phyloP scores from a whole-genome alignment of 2,888 invertebrate genomes.

The Polydrusus cervinus region DNA sequence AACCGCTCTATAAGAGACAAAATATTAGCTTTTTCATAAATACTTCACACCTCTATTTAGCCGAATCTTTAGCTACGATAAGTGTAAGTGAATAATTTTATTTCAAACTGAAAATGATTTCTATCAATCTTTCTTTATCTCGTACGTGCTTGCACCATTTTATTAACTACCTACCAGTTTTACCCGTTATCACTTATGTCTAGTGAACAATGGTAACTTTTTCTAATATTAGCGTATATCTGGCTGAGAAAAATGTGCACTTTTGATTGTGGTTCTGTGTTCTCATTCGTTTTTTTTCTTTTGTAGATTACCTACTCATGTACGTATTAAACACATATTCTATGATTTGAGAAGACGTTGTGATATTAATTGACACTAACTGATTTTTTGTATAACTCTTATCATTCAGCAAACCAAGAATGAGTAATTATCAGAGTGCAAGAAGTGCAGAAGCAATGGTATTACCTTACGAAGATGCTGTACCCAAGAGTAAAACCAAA shows the following conservation, averaged over 20 bases:
- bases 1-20: too few relatives aligned
- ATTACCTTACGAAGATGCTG: conserved; percentile 6
- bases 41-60: too few relatives aligned
- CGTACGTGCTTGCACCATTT: not conserved
- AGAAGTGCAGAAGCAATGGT: too few relatives aligned
- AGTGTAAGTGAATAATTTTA: too few relatives aligned
- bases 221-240: not conserved
- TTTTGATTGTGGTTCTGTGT: not conserved
- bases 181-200: too few relatives aligned
- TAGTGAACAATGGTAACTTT: not conserved
- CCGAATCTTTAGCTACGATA: too few relatives aligned
- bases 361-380: not conserved
- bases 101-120: too few relatives aligned
- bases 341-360: conserved; percentile 8
- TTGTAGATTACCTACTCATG: conserved; percentile 24
- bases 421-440: conserved; percentile 44
- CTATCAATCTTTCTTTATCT: not conserved
- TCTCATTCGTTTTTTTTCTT: not conserved
- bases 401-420: conserved; percentile 7
- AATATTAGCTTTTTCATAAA: too few relatives aligned
- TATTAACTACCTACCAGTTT: too few relatives aligned
- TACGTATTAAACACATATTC: conserved; percentile 22
- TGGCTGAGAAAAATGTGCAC: not conserved
- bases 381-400: conserved; percentile 6
- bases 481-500: not conserved